These are phyloP conservation scores for Prietella phreatophila DNA, from an alignment of 2,113 vertebrate genomes.

Conservation along the genomic window DNA sequence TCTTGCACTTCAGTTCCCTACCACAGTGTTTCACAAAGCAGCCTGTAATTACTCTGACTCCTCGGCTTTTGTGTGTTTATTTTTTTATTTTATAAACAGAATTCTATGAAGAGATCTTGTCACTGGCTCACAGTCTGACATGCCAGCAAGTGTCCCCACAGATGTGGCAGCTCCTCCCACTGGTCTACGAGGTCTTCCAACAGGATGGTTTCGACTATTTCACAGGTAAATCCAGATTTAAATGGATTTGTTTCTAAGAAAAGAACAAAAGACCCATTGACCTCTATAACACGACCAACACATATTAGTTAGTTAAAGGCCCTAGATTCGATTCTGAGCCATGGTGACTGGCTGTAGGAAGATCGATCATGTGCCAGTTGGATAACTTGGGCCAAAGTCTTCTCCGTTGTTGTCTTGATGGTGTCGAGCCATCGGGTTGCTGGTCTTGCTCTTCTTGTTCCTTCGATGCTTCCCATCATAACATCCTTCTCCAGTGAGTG, in stretches of 20 bases:
- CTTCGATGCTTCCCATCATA: too few relatives aligned
- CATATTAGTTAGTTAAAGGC: too few relatives aligned
- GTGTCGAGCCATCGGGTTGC: too few relatives aligned
- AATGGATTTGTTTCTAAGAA: background rate
- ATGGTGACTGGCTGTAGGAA: too few relatives aligned
- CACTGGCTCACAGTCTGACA: conserved; percentile 95
- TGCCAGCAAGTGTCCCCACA: conserved; percentile 97
- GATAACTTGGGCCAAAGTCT: too few relatives aligned
- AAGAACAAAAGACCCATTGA: background rate
- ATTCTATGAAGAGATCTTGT: conserved; percentile 98
- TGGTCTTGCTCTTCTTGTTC: too few relatives aligned
- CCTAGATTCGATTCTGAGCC: too few relatives aligned
- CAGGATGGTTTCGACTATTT: conserved; percentile 98
- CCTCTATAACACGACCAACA: too few relatives aligned
- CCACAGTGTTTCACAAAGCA: conserved; percentile 24
- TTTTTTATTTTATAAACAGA: conserved; percentile 68
- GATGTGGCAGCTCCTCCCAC: conserved; percentile 97
- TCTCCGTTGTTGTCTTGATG: too few relatives aligned
- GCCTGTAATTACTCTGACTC: background rate
- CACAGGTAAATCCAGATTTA: conserved; percentile 63
- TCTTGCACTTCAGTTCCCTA: conserved; percentile 34
- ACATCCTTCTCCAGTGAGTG: too few relatives aligned
- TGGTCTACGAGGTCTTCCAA: conserved; percentile 97
- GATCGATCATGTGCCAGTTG: too few relatives aligned
- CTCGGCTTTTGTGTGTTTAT: background rate